These are phyloP conservation scores for Callopanchax toddi DNA, from an alignment of 2,113 vertebrate genomes.

Conservation along the genomic window DNA sequence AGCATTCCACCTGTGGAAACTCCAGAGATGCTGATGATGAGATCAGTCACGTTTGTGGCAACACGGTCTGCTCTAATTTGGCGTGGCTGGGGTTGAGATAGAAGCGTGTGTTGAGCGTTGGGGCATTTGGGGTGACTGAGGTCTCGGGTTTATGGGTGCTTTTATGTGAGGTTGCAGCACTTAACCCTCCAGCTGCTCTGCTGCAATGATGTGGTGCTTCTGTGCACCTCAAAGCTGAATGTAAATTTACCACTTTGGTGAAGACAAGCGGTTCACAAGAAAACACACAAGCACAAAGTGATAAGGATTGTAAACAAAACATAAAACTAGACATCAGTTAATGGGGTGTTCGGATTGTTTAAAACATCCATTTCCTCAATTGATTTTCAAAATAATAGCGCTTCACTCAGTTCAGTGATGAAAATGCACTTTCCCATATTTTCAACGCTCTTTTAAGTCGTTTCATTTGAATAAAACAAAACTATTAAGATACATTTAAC, in stretches of 20 bases:
- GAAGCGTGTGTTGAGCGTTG: constrained; percentile 47
- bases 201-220: constrained; percentile 69
- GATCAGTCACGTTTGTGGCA: constrained; percentile 70
- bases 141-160: constrained; percentile 72
- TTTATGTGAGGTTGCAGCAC: constrained; percentile 70
- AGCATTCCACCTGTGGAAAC: constrained; percentile 51
- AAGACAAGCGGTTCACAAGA: constrained; percentile 52
- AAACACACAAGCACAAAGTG: constrained; percentile 56
- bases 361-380: constrained; percentile 9
- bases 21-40: constrained; percentile 57
- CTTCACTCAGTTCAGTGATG: no score
- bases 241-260: constrained; percentile 72
- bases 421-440: no score
- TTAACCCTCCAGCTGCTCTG: constrained; percentile 61
- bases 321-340: background rate
- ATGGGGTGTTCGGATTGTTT: background rate
- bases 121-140: constrained; percentile 76
- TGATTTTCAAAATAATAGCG: constrained; percentile 11
- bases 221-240: constrained; percentile 60
- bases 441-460: background rate
- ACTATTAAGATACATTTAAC: no score
- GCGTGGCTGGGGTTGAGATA: constrained; percentile 51
- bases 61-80: constrained; percentile 67
- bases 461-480: no score
- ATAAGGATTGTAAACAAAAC: constrained; percentile 45